phyloP scores from a whole-genome alignment of 2,113 vertebrate species.

The Martes martes region DNA sequence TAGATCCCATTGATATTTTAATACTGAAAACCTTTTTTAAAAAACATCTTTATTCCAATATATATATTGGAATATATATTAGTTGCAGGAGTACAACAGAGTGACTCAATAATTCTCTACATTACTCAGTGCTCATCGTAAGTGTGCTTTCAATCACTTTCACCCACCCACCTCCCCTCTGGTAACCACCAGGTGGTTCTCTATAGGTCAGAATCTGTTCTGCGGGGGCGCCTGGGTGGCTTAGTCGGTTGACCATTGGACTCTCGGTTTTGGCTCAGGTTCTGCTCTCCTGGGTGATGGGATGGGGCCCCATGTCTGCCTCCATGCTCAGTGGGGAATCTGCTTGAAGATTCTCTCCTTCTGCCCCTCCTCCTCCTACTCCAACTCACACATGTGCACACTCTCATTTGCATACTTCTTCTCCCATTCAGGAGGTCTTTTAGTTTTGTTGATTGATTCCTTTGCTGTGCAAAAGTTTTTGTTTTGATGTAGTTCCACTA shows the following conservation, averaged over 20 bases:
- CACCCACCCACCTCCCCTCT: not conserved
- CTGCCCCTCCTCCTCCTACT: not conserved
- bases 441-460: no score
- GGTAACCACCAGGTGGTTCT: not conserved
- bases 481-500: not conserved
- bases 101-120: not conserved
- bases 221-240: not conserved
- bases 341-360: not conserved
- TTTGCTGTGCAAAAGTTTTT: not conserved
- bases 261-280: not conserved
- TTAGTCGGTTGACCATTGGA: not conserved
- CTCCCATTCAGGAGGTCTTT: no score
- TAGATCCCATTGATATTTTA: not conserved
- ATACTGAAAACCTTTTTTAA: not conserved
- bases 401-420: not conserved
- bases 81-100: not conserved
- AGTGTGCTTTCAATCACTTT: not conserved
- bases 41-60: not conserved
- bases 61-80: not conserved
- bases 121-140: not conserved
- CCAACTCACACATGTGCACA: not conserved
- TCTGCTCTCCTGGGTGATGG: not conserved
- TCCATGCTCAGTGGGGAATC: not conserved
- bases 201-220: not conserved
- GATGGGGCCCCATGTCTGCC: not conserved